Evolutionary conservation across 2,113 vertebrate species (phyloP), one percentile per base, ranked within the genome.

Genomic region (Varanus komodoensis): DNA sequence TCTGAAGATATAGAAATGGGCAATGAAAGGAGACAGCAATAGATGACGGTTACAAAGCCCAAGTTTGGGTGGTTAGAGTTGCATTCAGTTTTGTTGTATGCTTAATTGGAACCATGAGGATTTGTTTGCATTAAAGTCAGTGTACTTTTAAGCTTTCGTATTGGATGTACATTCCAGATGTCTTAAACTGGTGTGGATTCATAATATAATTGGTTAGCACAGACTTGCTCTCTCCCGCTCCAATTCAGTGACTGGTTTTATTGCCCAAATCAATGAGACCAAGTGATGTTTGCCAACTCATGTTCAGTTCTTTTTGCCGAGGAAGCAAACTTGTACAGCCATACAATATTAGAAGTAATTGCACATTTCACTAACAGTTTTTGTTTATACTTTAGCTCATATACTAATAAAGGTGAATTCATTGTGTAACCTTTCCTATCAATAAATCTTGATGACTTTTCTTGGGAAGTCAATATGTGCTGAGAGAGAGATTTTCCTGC

Each of bases 181-280:
- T 32, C 38, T 88, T 48, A 50, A 50, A 80, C 9, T 88, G 77
- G 77, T 64, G 52, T 23, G 21, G 57, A 34, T 17, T 80, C 48
- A 25, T 32, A 54, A 32, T 79, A 68, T 50, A 87, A 87, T 80
- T 68, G 61, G 64, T 25, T 73, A 44, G 87, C 44, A 81, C 64
- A 73, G 78, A 73, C 48, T 69, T 71, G 61, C 15, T 25, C 48
- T 73, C 5, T 8, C 74, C 82, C 38, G 38, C 23, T 88, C 48
- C 78, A 73, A 73, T 88, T 88, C 82, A 50, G 64, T 67, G 25
- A 88, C 67, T 88, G 64, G 50, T n/a, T 77, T 88, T 71, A 88
- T 73, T 73, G 87, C 67, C 78, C 78, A 82, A 88, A 88, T 88
- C 78, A 82, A 71, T 88, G 64, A 88, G 73, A 11, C 69, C 48